Evolutionary conservation across 2,113 vertebrate genomes (phyloP).

Genomic region (Cyrtonyx montezumae): DNA sequence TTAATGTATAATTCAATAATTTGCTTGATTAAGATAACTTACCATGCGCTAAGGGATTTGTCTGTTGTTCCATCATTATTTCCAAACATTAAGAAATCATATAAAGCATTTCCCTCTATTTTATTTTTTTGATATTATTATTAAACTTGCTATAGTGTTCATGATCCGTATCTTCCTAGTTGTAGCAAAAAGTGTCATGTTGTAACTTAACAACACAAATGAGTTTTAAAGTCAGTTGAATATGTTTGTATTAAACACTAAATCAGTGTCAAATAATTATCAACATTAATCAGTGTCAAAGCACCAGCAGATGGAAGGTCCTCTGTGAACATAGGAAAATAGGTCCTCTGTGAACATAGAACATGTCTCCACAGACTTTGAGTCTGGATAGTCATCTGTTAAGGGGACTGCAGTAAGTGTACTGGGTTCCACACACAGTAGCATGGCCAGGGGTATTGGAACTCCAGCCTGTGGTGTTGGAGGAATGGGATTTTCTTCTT

Average conservation of each 20-base stretch:
- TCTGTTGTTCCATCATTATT: constrained; percentile 9
- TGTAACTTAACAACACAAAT: not conserved
- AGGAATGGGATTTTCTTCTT: not conserved
- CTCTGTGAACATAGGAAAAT: too few species aligned
- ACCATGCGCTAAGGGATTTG: constrained; percentile 81
- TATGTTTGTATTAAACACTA: not conserved
- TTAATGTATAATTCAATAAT: constrained; percentile 77
- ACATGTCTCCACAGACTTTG: not conserved
- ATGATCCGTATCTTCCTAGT: constrained; percentile 25
- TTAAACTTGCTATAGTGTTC: constrained; percentile 37
- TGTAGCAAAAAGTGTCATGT: not conserved
- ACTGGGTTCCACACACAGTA: not conserved
- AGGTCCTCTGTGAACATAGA: not conserved
- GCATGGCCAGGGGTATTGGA: not conserved
- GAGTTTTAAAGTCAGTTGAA: not conserved
- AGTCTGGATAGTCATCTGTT: not conserved
- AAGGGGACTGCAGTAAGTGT: not conserved
- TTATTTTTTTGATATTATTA: constrained; percentile 8
- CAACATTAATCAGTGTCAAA: too few species aligned
- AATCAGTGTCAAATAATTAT: too few species aligned
- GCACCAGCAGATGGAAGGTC: not conserved
- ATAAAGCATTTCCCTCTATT: constrained; percentile 56
- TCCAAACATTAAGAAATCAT: constrained; percentile 59
- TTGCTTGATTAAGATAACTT: constrained; percentile 79
- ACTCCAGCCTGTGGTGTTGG: not conserved